A percentile compares a stretch with the other conserved stretches of the same genome.
phyloP scores from a whole-genome alignment of 2,797 vertebrate species.

The Megaceryle alcyon region DNA sequence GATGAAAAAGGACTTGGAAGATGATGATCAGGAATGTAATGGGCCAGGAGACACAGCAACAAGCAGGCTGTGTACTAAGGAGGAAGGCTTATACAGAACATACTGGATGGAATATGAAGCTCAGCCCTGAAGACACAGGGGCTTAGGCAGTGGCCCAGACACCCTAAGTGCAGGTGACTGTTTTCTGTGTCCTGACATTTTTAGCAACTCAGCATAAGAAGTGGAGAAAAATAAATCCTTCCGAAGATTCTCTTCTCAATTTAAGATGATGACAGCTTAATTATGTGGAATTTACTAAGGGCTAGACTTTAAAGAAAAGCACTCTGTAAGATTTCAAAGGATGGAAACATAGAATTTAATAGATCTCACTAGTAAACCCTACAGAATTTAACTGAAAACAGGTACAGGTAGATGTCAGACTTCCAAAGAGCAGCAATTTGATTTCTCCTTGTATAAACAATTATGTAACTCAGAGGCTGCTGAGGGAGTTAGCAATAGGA shows the following conservation, averaged over 20 bases:
- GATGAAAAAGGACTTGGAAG: constrained; percentile 2
- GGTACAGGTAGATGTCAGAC: background rate
- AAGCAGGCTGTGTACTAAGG: background rate
- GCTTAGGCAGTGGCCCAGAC: background rate
- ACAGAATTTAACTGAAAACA: background rate
- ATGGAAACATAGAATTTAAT: background rate
- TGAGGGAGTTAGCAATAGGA: background rate
- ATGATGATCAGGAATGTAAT: background rate
- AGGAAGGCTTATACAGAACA: background rate
- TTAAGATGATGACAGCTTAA: background rate
- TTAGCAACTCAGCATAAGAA: background rate
- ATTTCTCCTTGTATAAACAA: background rate
- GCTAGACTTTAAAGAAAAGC: background rate
- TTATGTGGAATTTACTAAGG: background rate
- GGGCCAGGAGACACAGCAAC: background rate
- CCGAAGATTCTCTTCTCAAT: background rate
- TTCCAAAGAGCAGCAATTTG: background rate
- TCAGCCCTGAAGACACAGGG: background rate
- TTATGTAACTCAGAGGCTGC: constrained; percentile 10
- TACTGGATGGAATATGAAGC: background rate
- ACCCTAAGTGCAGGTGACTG: background rate
- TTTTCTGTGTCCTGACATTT: background rate
- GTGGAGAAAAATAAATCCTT: background rate
- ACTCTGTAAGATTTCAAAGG: background rate
- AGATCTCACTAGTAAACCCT: background rate